Base-by-base conservation (phyloP, 2,797 vertebrate species). In the Rhinogobio ventralis region DNA sequence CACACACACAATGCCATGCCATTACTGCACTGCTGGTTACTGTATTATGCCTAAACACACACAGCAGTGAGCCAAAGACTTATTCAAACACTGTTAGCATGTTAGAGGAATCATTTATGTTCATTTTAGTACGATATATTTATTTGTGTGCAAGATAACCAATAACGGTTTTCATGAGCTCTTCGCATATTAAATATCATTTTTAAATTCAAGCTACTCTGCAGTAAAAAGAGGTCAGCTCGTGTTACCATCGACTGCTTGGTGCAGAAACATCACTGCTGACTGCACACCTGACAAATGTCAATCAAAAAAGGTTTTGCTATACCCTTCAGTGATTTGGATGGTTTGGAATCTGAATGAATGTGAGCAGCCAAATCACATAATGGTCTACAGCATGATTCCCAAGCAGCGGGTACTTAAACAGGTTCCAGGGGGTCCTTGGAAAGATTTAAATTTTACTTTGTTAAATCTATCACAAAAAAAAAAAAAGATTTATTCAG, bases 21-120 rank as follows among this genome's bases (percentile, higher is more conserved):
- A 89, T 89, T 89, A 87, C 80, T 6, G 57, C 79, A 74, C 88
- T 71, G 87, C 81, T 88, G 88, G 85, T 78, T 83, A 72, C 72
- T 85, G 55, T 72, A 73, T 85, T 74, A 85, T 85, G 82, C 73
- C 67, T 69, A 79, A 73, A 85, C 57, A 62, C 62, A 62, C 87
- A 42, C 88, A 88, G 87, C 85, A 85, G 88, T 75, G 72, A 87
- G 66, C 55, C 45, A 85, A 69, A 79, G 81, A 76, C 82, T 85
- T 86, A 55, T 75, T 68, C 87, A 89, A 88, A 89, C 85, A 88
- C 79, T 85, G 85, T 83, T 85, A 88, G 57, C 73, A 71, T 87
- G 79, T 87, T 83, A 66, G n/a, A 85, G 82, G 6, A 79, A 79
- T 85, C 55, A 64, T 72, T 84, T 23, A 51, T 39, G 67, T 64